A percentile compares a stretch with the other conserved stretches of the same genome.
Evolutionary conservation across 37 sponge, comb jelly and placozoan genomes (phyloP).

Genomic region (Ianthella basta): DNA sequence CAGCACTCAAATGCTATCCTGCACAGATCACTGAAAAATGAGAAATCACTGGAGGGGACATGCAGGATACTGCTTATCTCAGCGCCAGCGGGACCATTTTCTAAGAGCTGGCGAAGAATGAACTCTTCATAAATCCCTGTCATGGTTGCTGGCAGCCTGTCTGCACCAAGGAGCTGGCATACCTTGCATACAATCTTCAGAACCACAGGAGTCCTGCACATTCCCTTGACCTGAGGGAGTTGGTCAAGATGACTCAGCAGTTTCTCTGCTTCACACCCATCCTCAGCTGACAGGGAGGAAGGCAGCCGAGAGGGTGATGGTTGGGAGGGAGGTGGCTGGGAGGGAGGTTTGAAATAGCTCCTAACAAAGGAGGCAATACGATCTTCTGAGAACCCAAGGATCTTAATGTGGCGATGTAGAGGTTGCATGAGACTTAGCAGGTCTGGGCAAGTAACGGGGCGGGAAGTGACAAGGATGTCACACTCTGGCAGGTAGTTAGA

Average conservation of each 20-base stretch:
- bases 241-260: background rate
- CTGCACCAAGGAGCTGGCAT: background rate
- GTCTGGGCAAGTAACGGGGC: slow-evolving; percentile 16
- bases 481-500: background rate
- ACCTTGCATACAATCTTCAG: slow-evolving; percentile 23
- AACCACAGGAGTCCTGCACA: slow-evolving; percentile 1
- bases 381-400: slow-evolving; percentile 17
- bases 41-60: background rate
- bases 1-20: background rate
- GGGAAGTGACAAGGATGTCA: slow-evolving; percentile 22
- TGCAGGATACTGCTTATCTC: background rate
- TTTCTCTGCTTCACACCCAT: no score
- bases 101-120: background rate
- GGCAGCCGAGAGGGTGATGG: no score
- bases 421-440: background rate
- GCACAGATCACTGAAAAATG: background rate
- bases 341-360: no score
- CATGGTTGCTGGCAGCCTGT: background rate
- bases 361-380: background rate
- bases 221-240: background rate
- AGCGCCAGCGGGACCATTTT: background rate
- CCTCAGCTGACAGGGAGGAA: no score
- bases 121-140: slow-evolving; percentile 11
- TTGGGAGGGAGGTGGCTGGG: no score
- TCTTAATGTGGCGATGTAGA: slow-evolving; percentile 1